Evolutionary conservation across 2,113 vertebrate species (phyloP), one percentile per base, ranked within the genome.

Genomic region (Laterallus jamaicensis): DNA sequence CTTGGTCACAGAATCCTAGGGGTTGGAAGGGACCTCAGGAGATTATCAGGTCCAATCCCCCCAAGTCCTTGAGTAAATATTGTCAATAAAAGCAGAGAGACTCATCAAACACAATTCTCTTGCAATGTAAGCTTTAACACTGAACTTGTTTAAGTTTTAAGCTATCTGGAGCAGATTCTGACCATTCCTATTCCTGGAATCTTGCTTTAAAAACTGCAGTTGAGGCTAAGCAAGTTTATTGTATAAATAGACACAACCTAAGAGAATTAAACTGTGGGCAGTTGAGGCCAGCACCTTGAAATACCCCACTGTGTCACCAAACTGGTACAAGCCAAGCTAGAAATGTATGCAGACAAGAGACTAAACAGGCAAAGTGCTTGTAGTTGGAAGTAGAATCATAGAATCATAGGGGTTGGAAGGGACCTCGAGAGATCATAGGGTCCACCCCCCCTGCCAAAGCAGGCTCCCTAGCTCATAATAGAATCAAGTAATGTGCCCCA

Each of bases 131-230:
- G 32, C 50, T 82, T 3, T 55, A 85, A 47, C 15, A 52, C 9
- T 8, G 37, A 44, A 35, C 42, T 76, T 64, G 35, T 66, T 55
- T 82, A 71, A 26, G 1, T 12, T 88, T 18, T 35, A 37, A 68
- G 39, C 24, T 67, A 40, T 39, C 29, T 92, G n/a, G 49, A 60
- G 32, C 55, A 52, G 47, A 56, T 78, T 86, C 56, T 71, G 42
- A 47, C 2, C 5, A 67, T 35, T 13, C 9, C 32, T 2, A 0
- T 63, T 88, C 37, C 29, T 0, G 0, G 54, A 59, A 29, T 37
- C 7, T 77, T 13, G 66, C 52, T 83, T 86, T 58, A 44, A 92
- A 85, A 64, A 58, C 32, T 28, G 35, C 50, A 73, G 31, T 10
- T 69, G 67, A 70, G 35, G 28, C 25, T 58, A 80, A 73, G 39